Conservation (phyloP, 2,888 invertebrate genomes). For the Kuschelorhynchus macadamiae region DNA sequence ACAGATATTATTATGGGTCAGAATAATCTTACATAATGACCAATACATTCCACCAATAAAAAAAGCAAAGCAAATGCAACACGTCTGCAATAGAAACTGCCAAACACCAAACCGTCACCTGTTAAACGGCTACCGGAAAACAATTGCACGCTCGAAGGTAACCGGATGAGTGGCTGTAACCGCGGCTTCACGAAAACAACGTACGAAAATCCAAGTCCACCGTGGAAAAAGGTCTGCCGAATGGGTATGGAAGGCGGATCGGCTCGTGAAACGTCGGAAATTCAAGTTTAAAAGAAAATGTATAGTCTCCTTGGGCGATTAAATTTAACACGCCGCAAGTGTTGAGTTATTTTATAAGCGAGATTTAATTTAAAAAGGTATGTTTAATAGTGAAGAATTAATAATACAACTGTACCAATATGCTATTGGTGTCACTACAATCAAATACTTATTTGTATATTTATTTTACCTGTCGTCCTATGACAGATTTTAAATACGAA, state of each 20-base stretch:
- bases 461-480: no score
- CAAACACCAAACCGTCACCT: slow-evolving; percentile 22
- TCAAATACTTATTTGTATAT: no score
- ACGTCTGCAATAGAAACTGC: slow-evolving; percentile 24
- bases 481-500: no score
- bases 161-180: slow-evolving; percentile 25
- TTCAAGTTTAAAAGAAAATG: slow-evolving; percentile 18
- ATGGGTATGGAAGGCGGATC: slow-evolving; percentile 24
- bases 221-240: slow-evolving; percentile 23
- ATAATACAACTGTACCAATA: no score
- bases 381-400: no score
- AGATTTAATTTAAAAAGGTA: no score
- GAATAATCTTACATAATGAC: no score
- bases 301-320: no score
- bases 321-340: no score
- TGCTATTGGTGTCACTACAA: no score
- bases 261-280: slow-evolving; percentile 33
- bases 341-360: no score
- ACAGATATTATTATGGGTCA: no score
- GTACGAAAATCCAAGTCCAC: slow-evolving; percentile 29
- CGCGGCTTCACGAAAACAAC: slow-evolving; percentile 47
- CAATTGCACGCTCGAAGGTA: slow-evolving; percentile 14
- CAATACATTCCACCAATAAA: neutral
- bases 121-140: slow-evolving; percentile 32
- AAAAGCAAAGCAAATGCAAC: slow-evolving; percentile 40